A percentile compares a stretch with the other conserved stretches of the same genome.
Conservation (phyloP, 2,113 vertebrate genomes). For the Ursus arctos region DNA sequence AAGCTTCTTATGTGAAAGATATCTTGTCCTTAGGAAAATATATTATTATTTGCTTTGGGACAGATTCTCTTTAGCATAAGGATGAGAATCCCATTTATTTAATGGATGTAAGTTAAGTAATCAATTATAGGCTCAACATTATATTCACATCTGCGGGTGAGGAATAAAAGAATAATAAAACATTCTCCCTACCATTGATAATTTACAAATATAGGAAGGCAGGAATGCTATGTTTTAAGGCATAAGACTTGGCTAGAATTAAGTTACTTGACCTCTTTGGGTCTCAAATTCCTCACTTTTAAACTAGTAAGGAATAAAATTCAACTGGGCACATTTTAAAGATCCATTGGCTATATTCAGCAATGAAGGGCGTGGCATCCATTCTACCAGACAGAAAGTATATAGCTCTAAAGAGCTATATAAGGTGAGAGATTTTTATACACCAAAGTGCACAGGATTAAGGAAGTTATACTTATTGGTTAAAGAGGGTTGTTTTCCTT, state of each 20-base stretch:
- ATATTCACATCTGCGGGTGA: not conserved
- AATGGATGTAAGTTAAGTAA: not conserved
- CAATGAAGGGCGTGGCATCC: not conserved
- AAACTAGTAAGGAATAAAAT: not conserved
- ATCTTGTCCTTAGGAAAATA: not conserved
- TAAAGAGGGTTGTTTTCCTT: not conserved
- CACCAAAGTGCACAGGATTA: not conserved
- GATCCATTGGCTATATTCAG: not conserved
- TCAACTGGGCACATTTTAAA: not conserved
- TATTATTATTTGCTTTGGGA: not conserved
- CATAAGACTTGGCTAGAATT: slow-evolving; percentile 1
- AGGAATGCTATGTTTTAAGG: not conserved
- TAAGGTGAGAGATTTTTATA: not conserved
- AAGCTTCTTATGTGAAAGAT: not conserved
- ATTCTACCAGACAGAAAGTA: not conserved
- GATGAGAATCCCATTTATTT: slow-evolving; percentile 23
- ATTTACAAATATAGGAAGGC: not conserved
- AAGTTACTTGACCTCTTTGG: not conserved
- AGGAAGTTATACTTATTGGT: not conserved
- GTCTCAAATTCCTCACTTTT: not conserved
- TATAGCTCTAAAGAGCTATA: not conserved
- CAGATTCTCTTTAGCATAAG: not conserved
- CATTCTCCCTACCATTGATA: not conserved
- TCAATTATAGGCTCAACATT: not conserved
- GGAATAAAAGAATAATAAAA: slow-evolving; percentile 17